These are phyloP conservation scores for Clivina fossor DNA, from an alignment of 2,888 invertebrate species.

Conservation along the genomic window DNA sequence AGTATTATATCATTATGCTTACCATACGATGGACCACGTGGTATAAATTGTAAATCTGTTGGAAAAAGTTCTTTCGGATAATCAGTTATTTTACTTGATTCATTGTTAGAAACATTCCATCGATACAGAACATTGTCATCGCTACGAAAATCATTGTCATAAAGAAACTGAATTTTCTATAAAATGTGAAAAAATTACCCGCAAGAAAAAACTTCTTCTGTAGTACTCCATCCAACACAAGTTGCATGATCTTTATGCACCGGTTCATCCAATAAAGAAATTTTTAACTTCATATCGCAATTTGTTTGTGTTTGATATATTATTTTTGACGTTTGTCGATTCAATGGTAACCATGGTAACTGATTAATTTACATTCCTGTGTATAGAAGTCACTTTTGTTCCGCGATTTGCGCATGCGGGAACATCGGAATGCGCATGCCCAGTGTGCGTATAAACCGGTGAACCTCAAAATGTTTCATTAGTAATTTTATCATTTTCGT, in stretches of 20 bases:
- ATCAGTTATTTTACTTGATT: slow-evolving; percentile 74
- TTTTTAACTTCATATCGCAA: slow-evolving; percentile 88
- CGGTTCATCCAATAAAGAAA: slow-evolving; percentile 72
- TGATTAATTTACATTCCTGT: too few species aligned
- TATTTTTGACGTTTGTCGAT: too few species aligned
- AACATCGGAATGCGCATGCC: too few species aligned
- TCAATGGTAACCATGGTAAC: too few species aligned
- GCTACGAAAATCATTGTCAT: too few species aligned
- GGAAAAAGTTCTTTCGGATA: slow-evolving; percentile 84
- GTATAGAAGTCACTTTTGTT: too few species aligned
- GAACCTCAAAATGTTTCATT: too few species aligned
- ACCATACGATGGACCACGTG: slow-evolving; percentile 57
- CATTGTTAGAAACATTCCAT: slow-evolving; percentile 84
- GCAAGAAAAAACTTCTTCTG: slow-evolving; percentile 90
- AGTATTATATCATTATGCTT: slow-evolving; percentile 77
- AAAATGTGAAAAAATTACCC: slow-evolving; percentile 58
- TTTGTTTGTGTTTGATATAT: too few species aligned
- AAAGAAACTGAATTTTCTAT: too few species aligned
- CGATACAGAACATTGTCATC: slow-evolving; percentile 88
- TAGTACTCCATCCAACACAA: slow-evolving; percentile 90
- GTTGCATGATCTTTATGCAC: slow-evolving; percentile 79
- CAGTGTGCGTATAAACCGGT: too few species aligned
- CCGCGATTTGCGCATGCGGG: too few species aligned
- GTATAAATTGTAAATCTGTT: slow-evolving; percentile 87
- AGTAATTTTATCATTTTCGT: too few species aligned